Percentiles rank a stretch among this genome's conserved stretches.
Conservation (phyloP, 2,888 invertebrate genomes). For the Linnaemya tessellans region DNA sequence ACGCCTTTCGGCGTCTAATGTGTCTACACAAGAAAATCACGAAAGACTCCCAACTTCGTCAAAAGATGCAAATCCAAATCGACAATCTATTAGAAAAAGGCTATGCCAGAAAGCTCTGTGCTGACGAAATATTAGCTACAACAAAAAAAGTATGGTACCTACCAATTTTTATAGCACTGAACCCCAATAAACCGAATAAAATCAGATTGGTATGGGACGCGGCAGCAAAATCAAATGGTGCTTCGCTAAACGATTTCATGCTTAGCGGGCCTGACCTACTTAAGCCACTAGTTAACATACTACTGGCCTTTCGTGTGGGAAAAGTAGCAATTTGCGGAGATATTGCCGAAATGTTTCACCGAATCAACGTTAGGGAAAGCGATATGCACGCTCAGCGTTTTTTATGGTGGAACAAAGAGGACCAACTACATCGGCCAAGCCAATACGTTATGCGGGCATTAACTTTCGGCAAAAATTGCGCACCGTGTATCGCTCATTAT, state of each 20-base stretch:
- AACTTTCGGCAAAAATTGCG: not conserved
- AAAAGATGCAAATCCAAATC: not conserved
- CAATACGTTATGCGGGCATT: slow-evolving; percentile 4
- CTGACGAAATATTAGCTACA: slow-evolving; percentile 11
- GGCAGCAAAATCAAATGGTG: not conserved
- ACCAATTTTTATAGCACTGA: slow-evolving; percentile 38
- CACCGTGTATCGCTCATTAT: slow-evolving; percentile 8
- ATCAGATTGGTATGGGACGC: not conserved
- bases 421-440: not conserved
- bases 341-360: no score
- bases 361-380: no score
- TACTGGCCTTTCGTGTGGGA: slow-evolving; percentile 65
- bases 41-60: no score
- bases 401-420: slow-evolving; percentile 11
- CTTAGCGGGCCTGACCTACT: not conserved
- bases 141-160: slow-evolving; percentile 10
- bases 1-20: not conserved
- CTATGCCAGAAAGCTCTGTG: not conserved
- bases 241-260: not conserved
- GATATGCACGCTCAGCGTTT: slow-evolving; percentile 49
- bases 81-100: slow-evolving; percentile 12
- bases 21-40: no score
- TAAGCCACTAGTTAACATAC: not conserved
- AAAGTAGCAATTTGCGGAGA: slow-evolving; percentile 62
- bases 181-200: slow-evolving; percentile 74